Conservation (phyloP, 1,140 invertebrate genomes). For the Caenorhabditis remanei region DNA sequence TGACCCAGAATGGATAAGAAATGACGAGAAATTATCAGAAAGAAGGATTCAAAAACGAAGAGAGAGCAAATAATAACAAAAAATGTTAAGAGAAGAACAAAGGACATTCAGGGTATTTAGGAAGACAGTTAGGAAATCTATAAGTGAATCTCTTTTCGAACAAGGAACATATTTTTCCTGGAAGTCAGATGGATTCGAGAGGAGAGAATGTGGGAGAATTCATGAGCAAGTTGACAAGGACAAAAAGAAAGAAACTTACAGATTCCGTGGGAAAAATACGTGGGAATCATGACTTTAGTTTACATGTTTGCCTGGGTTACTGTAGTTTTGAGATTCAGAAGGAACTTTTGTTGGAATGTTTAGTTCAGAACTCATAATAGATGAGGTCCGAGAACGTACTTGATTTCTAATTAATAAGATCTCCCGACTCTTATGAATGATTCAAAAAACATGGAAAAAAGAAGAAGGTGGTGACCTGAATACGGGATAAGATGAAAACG, state of each 20-base stretch:
- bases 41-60: background rate
- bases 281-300: background rate
- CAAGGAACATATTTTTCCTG: background rate
- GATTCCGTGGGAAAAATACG: background rate
- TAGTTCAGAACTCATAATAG: background rate
- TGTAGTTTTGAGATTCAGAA: too few relatives aligned
- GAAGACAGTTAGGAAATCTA: background rate
- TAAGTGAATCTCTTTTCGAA: background rate
- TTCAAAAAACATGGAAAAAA: constrained; percentile 17
- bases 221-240: background rate
- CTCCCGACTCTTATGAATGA: constrained; percentile 8
- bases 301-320: background rate
- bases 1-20: background rate
- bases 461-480: constrained; percentile 20
- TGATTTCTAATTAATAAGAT: background rate
- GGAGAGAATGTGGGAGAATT: too few relatives aligned
- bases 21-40: background rate
- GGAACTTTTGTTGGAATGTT: too few relatives aligned
- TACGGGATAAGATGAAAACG: background rate
- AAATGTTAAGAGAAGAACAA: background rate
- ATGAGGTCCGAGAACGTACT: background rate
- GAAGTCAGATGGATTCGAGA: background rate
- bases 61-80: background rate
- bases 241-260: background rate
- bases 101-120: background rate